Base-by-base conservation (phyloP, 2,888 invertebrate genomes). In the Sminthurides aquaticus region DNA sequence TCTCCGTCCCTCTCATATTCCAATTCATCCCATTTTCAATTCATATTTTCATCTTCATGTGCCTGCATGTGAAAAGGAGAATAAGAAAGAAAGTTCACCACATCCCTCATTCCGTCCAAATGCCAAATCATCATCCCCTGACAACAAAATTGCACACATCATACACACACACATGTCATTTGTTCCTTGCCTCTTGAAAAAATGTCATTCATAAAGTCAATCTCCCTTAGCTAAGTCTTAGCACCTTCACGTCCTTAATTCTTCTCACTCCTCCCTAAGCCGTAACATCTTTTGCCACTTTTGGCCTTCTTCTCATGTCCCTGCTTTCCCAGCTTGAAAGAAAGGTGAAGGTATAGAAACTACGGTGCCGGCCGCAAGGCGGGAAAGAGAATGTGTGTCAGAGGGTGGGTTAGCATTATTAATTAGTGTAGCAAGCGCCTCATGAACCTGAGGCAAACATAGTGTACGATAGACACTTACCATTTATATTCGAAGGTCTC, bases 401-500 rank as follows among this genome's bases (percentile, higher is more conserved):
- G n/a, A n/a, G n/a, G n/a, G n/a, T n/a, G n/a, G n/a, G n/a, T n/a
- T n/a, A n/a, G n/a, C n/a, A n/a, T n/a, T n/a, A n/a, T n/a, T n/a
- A n/a, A n/a, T n/a, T n/a, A n/a, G n/a, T n/a, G n/a, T n/a, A n/a
- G n/a, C n/a, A n/a, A n/a, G n/a, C n/a, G n/a, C n/a, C n/a, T n/a
- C n/a, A n/a, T n/a, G n/a, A n/a, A n/a, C n/a, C n/a, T n/a, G n/a
- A n/a, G n/a, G n/a, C n/a, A n/a, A n/a, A n/a, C n/a, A n/a, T n/a
- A n/a, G n/a, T n/a, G n/a, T n/a, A n/a, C n/a, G n/a, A n/a, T n/a
- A n/a, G n/a, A n/a, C n/a, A 79, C 84, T 83, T 79, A 92, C 91
- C 87, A 77, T 88, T 87, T 70, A 93, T 85, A 68, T 87, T 84
- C 76, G 86, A 84, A 62, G 82, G 83, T 76, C 93, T 85, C 82